Evolutionary conservation across 1,140 invertebrate genomes (phyloP).

Genomic region (Hylaeus volcanicus): DNA sequence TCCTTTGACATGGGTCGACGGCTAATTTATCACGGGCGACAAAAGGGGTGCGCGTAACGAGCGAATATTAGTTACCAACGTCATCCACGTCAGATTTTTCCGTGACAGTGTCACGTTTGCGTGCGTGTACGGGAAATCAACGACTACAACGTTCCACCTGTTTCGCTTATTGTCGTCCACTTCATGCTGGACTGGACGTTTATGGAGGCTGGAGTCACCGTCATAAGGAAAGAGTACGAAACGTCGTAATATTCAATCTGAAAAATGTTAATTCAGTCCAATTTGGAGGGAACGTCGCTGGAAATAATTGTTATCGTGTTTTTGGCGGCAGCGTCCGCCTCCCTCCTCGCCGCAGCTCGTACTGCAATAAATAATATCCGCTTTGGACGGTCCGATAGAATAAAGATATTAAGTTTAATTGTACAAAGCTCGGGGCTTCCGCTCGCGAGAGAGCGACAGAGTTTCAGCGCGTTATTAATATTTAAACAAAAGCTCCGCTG

Average conservation of each 20-base stretch:
- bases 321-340: background rate
- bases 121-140: background rate
- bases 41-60: slow-evolving; percentile 65
- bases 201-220: no score
- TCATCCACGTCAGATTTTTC: slow-evolving; percentile 61
- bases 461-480: slow-evolving; percentile 66
- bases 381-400: slow-evolving; percentile 50
- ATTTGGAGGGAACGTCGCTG: background rate
- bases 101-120: slow-evolving; percentile 27
- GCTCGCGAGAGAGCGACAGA: slow-evolving; percentile 47
- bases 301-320: background rate
- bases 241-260: no score
- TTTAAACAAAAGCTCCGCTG: slow-evolving; percentile 65
- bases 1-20: slow-evolving; percentile 64
- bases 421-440: slow-evolving; percentile 56
- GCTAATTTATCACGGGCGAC: slow-evolving; percentile 67
- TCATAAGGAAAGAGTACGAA: no score
- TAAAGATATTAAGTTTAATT: slow-evolving; percentile 70
- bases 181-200: background rate
- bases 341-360: background rate
- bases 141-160: background rate
- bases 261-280: no score
- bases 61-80: slow-evolving; percentile 65
- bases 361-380: slow-evolving; percentile 58
- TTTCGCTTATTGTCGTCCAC: background rate